These are phyloP conservation scores for Fringilla coelebs DNA, from an alignment of 2,797 vertebrate species.

Conservation along the genomic window DNA sequence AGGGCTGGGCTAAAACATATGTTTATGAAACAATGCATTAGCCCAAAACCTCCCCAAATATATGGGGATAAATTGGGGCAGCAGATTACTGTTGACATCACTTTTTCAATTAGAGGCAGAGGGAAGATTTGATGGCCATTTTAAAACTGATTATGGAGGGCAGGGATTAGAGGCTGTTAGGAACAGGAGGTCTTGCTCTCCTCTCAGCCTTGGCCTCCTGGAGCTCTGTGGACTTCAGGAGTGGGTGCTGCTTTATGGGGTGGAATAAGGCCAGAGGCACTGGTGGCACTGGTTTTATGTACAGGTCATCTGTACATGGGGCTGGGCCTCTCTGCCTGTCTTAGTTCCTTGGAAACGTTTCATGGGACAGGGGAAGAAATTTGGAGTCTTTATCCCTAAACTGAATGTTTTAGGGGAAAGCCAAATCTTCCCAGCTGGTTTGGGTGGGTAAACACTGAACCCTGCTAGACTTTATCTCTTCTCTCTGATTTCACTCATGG, in stretches of 20 bases:
- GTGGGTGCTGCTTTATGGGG: not conserved
- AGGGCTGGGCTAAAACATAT: constrained; percentile 61
- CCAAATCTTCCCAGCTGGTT: not conserved
- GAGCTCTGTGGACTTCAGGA: not conserved
- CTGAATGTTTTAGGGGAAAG: not conserved
- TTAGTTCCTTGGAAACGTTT: not conserved
- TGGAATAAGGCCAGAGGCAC: not conserved
- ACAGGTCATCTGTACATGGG: not conserved
- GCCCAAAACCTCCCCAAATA: constrained; percentile 45
- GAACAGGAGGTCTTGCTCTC: constrained; percentile 6
- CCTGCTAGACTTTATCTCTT: not conserved
- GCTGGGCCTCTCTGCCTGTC: not conserved
- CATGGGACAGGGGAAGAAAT: not conserved
- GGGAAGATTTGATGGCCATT: constrained; percentile 77
- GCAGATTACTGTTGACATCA: constrained; percentile 85
- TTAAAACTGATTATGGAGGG: constrained; percentile 84
- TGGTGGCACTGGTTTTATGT: not conserved
- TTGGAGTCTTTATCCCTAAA: not conserved
- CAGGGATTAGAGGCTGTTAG: constrained; percentile 68
- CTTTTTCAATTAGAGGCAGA: constrained; percentile 70
- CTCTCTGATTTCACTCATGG: not conserved
- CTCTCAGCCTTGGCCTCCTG: not conserved
- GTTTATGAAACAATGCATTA: constrained; percentile 70
- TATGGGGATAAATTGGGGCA: constrained; percentile 75
- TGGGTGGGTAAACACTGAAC: not conserved